Percentiles rank a stretch among this genome's conserved stretches.
Evolutionary conservation across 2,113 vertebrate species (phyloP).

Genomic region (Suricata suricatta): DNA sequence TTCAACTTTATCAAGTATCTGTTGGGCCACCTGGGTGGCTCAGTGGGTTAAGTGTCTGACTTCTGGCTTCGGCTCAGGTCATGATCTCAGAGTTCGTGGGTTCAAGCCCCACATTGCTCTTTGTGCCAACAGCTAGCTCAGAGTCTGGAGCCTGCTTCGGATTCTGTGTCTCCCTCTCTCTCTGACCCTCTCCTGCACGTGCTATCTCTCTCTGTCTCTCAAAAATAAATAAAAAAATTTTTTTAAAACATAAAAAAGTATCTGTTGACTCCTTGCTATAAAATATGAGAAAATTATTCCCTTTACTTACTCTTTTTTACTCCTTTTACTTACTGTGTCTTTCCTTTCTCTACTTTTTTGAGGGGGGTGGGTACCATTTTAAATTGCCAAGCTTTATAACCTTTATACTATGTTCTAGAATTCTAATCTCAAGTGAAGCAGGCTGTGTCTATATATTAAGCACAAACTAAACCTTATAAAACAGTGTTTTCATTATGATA

Average conservation of each 20-base stretch:
- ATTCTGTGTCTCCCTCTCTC: no score
- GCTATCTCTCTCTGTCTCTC: no score
- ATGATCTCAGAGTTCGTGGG: no score
- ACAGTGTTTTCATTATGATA: not conserved
- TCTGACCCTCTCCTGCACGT: no score
- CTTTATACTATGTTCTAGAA: not conserved
- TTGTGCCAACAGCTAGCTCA: no score
- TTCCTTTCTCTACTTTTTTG: not conserved
- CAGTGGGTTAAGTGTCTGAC: no score
- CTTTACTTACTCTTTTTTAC: not conserved
- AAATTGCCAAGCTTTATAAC: not conserved
- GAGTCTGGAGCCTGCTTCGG: no score
- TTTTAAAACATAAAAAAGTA: not conserved
- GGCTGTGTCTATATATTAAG: not conserved
- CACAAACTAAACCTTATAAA: not conserved
- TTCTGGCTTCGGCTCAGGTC: no score
- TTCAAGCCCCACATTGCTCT: no score
- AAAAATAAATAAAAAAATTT: no score
- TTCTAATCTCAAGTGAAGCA: not conserved
- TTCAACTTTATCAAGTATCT: slow-evolving; percentile 15
- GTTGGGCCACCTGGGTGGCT: not conserved
- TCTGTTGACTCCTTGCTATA: not conserved
- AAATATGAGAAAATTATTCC: not conserved
- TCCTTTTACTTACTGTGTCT: no score
- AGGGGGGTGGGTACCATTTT: not conserved